Evolutionary conservation across 2,888 invertebrate genomes (phyloP).

Genomic region (Proisotoma minuta): DNA sequence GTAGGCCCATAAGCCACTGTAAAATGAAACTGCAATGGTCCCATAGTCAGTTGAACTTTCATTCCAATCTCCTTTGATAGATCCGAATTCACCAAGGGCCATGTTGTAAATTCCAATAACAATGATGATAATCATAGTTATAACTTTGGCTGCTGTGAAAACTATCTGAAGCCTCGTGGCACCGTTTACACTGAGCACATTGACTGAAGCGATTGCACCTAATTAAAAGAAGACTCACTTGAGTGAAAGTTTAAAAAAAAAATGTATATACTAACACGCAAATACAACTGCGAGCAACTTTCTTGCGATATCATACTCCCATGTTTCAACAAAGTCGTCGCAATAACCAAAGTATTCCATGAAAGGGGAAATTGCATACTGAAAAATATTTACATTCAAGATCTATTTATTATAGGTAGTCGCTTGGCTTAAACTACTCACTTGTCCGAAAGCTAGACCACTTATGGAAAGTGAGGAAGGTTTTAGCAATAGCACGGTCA

Average conservation of each 20-base stretch:
- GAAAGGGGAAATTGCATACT: conserved; percentile 73
- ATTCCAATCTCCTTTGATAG: conserved; percentile 56
- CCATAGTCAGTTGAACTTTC: conserved; percentile 72
- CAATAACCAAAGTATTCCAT: conserved; percentile 24
- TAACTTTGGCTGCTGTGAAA: conserved; percentile 87
- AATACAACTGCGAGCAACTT: conserved; percentile 81
- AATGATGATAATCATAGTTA: conserved; percentile 84
- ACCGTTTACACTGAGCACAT: conserved; percentile 91
- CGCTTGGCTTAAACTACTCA: too few species aligned
- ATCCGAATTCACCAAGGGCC: conserved; percentile 60
- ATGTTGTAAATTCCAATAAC: conserved; percentile 85
- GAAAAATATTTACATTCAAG: too few species aligned
- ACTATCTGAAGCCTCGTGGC: conserved; percentile 93
- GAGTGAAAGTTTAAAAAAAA: neutral
- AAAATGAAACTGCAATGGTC: conserved; percentile 64
- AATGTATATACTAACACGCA: conserved; percentile 61
- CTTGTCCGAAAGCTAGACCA: conserved; percentile 84
- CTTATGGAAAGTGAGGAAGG: conserved; percentile 93
- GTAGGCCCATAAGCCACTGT: conserved; percentile 57
- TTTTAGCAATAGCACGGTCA: conserved; percentile 81
- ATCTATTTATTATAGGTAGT: too few species aligned
- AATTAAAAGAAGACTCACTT: too few species aligned
- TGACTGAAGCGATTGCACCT: conserved; percentile 88
- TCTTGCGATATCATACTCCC: conserved; percentile 59
- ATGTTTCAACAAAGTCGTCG: conserved; percentile 19